Evolutionary conservation across 2,113 vertebrate species (phyloP).

Genomic region (Barnardius zonarius): DNA sequence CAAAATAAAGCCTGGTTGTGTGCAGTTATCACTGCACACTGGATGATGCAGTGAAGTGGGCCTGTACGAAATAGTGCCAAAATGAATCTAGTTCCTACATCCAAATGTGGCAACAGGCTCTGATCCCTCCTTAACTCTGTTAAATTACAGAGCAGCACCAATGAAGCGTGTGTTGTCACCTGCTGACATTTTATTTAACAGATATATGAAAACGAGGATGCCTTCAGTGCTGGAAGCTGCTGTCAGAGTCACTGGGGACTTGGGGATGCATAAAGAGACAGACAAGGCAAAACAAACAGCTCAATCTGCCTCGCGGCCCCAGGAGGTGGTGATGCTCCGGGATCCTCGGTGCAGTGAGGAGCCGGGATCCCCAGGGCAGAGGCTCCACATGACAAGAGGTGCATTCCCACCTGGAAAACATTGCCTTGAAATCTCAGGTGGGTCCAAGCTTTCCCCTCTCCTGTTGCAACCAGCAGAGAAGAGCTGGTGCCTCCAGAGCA

Average conservation of each 20-base stretch:
- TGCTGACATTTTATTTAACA: conserved; percentile 61
- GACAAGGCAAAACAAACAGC: conserved; percentile 64
- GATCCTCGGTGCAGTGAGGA: not conserved
- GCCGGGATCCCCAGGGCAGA: accelerated
- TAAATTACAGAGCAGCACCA: not conserved
- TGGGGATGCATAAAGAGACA: conserved; percentile 60
- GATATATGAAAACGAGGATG: conserved; percentile 49
- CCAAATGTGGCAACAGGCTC: not conserved
- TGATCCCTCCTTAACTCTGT: not conserved
- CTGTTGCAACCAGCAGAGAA: not conserved
- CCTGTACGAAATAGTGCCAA: not conserved
- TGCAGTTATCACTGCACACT: not conserved
- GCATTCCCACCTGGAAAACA: not conserved
- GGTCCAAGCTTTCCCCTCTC: not conserved
- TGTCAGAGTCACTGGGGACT: conserved; percentile 47
- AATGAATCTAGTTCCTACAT: not conserved
- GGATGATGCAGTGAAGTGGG: not conserved
- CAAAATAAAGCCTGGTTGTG: not conserved
- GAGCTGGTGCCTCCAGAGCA: not conserved
- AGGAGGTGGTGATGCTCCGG: accelerated
- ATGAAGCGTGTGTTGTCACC: conserved; percentile 25
- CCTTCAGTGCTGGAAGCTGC: conserved; percentile 39
- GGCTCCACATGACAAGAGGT: not conserved
- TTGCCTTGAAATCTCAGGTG: not conserved
- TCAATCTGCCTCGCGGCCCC: conserved; percentile 22